Evolutionary conservation across 2,113 vertebrate species (phyloP), one percentile per base, ranked within the genome.

Genomic region (Isichthys henryi): DNA sequence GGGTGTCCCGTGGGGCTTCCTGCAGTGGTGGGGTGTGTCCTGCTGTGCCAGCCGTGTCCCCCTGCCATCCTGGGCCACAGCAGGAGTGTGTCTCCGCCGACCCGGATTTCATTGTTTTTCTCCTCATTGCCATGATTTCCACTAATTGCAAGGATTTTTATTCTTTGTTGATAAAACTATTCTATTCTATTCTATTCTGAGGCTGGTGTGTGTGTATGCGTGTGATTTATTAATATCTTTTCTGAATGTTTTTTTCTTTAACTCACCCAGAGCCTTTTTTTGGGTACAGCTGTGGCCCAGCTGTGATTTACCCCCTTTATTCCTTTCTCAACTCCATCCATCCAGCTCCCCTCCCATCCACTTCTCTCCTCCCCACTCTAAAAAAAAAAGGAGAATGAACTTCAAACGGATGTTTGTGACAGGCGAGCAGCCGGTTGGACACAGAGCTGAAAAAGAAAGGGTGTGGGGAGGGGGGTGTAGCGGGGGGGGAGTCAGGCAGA

Each of bases 221-320:
- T 90, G 46, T 87, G 82, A 45, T 88, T 90, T 87, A 89, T 89
- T 90, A 90, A 91, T 82, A 21, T 86, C 56, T 87, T 91, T 91
- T 89, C 49, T 58, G 15, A 23, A 15, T 86, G 43, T 48, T 19
- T 85, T 66, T 87, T 83, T 77, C 9, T 48, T n/a, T n/a, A 45
- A 66, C 88, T 90, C 87, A 89, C 82, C 46, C n/a, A 6, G 31
- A 39, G 58, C 58, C 49, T 35, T 56, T 85, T 56, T 48, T 23
- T 87, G 86, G 89, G 92, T 93, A 91, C 97, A 97, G 96, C 96
- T 97, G 97, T 94, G 90, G 93, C 92, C 95, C 97, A 97, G 96
- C 96, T 97, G 97, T 95, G 95, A 93, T 93, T 93, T 93, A 92
- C 91, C 90, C 90, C 90, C 89, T 84, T 91, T 89, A 5, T 86